Conservation (phyloP, 1,140 invertebrate species). For the Nephotettix cincticeps region DNA sequence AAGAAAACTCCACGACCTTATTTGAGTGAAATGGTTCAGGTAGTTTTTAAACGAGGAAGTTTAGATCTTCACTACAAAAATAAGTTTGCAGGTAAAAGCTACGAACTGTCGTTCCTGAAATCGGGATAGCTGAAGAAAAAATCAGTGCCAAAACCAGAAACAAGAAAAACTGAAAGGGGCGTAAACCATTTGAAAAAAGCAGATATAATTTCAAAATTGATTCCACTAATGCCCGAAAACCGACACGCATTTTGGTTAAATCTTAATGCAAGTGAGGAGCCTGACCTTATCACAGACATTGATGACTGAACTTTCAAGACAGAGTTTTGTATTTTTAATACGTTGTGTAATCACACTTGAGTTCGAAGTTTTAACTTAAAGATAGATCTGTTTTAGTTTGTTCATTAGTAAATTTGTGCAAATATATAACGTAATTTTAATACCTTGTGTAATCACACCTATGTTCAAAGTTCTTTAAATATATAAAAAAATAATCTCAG, state of each 20-base stretch:
- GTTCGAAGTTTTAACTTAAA: no score
- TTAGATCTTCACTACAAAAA: background rate
- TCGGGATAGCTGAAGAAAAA: background rate
- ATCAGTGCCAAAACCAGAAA: constrained; percentile 9
- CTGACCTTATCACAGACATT: constrained; percentile 13
- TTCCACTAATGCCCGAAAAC: constrained; percentile 9
- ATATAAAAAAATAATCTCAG: background rate
- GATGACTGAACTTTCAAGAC: constrained; percentile 1
- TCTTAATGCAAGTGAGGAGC: background rate
- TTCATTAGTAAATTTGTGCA: no score
- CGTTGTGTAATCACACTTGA: background rate
- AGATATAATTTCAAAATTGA: constrained; percentile 3
- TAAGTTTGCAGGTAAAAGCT: background rate
- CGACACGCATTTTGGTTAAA: background rate
- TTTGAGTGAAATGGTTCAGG: constrained; percentile 10
- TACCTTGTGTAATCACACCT: background rate
- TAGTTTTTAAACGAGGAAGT: background rate
- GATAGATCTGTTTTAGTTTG: no score
- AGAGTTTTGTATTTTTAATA: background rate
- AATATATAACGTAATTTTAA: background rate
- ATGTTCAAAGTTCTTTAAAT: background rate
- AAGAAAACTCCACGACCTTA: background rate
- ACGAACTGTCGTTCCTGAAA: background rate
- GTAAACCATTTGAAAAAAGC: constrained; percentile 5
- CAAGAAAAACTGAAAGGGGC: background rate